Evolutionary conservation across 2,888 invertebrate genomes (phyloP).

Genomic region (Pyrrhosoma nymphula): DNA sequence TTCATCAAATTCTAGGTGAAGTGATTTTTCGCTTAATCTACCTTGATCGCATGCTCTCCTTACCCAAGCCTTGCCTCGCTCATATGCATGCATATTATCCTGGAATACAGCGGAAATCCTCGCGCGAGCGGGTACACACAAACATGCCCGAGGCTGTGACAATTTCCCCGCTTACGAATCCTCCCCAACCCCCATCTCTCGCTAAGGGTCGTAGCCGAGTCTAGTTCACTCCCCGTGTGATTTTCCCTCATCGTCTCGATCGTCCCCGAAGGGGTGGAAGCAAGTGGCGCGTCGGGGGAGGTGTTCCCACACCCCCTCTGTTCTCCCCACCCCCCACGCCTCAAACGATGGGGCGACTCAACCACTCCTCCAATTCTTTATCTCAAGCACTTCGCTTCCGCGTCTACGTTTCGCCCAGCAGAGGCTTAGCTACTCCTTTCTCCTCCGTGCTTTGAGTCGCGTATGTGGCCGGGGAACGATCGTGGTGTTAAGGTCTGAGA

Average conservation of each 20-base stretch:
- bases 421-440: not conserved
- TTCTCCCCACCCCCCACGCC: not conserved
- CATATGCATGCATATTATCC: not conserved
- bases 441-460: not conserved
- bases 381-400: not conserved
- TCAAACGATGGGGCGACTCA: not conserved
- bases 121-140: not conserved
- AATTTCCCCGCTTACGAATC: not conserved
- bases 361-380: not conserved
- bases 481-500: not conserved
- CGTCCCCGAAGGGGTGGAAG: not conserved
- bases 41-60: not conserved
- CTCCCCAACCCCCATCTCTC: not conserved
- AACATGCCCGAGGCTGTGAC: not conserved
- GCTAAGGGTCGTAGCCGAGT: not conserved
- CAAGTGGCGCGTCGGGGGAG: not conserved
- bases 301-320: not conserved
- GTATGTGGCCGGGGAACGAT: not conserved
- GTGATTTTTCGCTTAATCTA: no score
- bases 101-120: not conserved
- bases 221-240: not conserved
- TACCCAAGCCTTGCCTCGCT: not conserved
- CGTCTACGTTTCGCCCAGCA: not conserved
- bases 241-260: not conserved
- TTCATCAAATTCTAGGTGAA: no score